Evolutionary conservation across 2,888 invertebrate genomes (phyloP).

Genomic region (Vesta saturnalis): DNA sequence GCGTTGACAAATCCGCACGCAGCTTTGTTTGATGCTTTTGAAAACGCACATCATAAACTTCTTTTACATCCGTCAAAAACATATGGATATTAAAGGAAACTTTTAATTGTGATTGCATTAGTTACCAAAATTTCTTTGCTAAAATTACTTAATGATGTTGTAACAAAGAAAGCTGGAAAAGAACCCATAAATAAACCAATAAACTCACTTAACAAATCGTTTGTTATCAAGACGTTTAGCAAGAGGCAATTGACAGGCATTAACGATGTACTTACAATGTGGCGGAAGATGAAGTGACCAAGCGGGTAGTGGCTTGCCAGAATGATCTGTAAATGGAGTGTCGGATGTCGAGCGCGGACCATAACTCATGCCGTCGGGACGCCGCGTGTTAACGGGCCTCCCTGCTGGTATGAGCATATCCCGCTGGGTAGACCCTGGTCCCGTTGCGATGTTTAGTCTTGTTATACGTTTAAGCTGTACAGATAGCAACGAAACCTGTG

Average conservation of each 20-base stretch:
- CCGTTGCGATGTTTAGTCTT: conserved; percentile 55
- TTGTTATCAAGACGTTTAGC: conserved; percentile 60
- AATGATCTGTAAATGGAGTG: conserved; percentile 71
- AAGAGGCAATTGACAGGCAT: conserved; percentile 57
- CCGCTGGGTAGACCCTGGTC: conserved; percentile 55
- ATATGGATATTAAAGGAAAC: background rate
- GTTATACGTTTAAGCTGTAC: conserved; percentile 44
- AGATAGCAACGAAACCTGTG: conserved; percentile 46
- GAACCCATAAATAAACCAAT: conserved; percentile 56
- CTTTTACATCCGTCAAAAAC: conserved; percentile 30
- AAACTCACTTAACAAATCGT: conserved; percentile 56
- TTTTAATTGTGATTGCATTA: conserved; percentile 15
- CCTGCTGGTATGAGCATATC: conserved; percentile 54
- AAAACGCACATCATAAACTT: conserved; percentile 44
- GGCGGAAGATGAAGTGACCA: conserved; percentile 53
- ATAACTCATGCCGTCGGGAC: conserved; percentile 65
- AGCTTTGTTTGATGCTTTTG: conserved; percentile 40
- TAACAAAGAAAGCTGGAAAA: conserved; percentile 16
- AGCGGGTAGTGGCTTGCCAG: conserved; percentile 59
- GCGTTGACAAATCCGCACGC: conserved; percentile 62
- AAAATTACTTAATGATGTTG: background rate
- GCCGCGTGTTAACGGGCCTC: conserved; percentile 55
- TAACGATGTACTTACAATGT: conserved; percentile 53
- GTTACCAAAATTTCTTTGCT: background rate
- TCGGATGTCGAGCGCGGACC: conserved; percentile 63